These are phyloP conservation scores for Colossoma macropomum DNA, from an alignment of 2,113 vertebrate species.

Conservation along the genomic window DNA sequence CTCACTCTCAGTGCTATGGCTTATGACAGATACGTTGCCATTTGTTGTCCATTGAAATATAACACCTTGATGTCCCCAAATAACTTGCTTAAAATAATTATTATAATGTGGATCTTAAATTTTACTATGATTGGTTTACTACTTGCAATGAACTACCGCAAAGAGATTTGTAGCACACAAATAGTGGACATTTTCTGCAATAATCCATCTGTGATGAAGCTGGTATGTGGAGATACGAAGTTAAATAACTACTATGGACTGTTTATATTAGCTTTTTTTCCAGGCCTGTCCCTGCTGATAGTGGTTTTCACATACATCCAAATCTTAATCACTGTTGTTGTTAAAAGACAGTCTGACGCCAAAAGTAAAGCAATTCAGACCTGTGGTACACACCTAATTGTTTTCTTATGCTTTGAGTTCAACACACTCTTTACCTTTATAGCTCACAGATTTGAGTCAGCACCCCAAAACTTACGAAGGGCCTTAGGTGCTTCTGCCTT, in stretches of 20 bases:
- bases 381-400: constrained; percentile 62
- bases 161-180: too few species aligned
- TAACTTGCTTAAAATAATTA: too few species aligned
- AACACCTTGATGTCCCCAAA: too few species aligned
- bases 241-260: constrained; percentile 8
- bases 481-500: constrained; percentile 45
- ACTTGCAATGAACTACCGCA: too few species aligned
- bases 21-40: too few species aligned
- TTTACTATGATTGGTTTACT: too few species aligned
- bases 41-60: too few species aligned
- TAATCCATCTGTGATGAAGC: too few species aligned
- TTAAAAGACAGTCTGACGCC: constrained; percentile 39
- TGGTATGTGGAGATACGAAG: too few species aligned
- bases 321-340: not conserved
- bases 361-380: constrained; percentile 70
- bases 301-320: not conserved
- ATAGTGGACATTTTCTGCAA: too few species aligned
- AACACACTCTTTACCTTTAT: constrained; percentile 32
- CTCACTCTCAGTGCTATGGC: too few species aligned
- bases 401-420: not conserved
- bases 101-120: too few species aligned
- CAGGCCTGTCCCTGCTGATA: not conserved
- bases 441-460: constrained; percentile 52
- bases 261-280: not conserved
- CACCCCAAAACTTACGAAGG: constrained; percentile 52